Evolutionary conservation across 2,888 invertebrate genomes (phyloP), one percentile per base, ranked within the genome.

Genomic region (Prostheceraeus crozeri): DNA sequence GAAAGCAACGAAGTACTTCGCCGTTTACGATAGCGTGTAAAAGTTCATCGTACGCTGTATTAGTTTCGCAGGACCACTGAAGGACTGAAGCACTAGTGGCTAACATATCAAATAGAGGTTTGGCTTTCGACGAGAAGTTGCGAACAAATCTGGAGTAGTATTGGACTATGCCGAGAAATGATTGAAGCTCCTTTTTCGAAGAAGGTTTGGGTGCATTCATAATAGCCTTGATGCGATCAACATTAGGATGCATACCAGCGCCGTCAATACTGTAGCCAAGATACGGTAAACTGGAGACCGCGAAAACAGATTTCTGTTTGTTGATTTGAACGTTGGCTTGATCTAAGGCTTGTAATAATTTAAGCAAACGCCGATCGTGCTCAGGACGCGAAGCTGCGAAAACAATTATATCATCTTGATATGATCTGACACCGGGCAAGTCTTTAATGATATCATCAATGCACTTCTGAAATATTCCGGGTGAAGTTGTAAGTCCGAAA

Each of bases 91-190:
- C 16, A 6, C 19, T 16, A 48, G 27, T 28, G 28, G 14, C 8
- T 21, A 28, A 30, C 4, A 48, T 28, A 25, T 48, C 27, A 48
- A 28, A 48, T 28, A 48, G 27, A 25, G 48, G 48, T 21, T 48
- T 28, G 23, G 48, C 23, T 25, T 25, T 48, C 11, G 48, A 19
- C 27, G 14, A 21, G 48, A 48, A 48, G 23, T 48, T 10, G 27
- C 25, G n/a, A 23, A 48, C 48, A 48, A 48, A 48, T 14, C 48
- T 48, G 48, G 25, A 25, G 14, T 48, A 48, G 23, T 48, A 48
- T 48, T 48, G 48, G 8, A 48, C 25, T 25, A 23, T 14, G 8
- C 45, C 14, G 4, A 40, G 14, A n/a, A 40, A 14, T 25, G 48
- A 6, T 28, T 21, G 23, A 25, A 48, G 14, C 14, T 48, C 48